Percentiles rank a stretch among this genome's conserved stretches.
These are phyloP conservation scores for Gadopsis bispinosus DNA, from an alignment of 2,797 vertebrate genomes.

Conservation along the genomic window DNA sequence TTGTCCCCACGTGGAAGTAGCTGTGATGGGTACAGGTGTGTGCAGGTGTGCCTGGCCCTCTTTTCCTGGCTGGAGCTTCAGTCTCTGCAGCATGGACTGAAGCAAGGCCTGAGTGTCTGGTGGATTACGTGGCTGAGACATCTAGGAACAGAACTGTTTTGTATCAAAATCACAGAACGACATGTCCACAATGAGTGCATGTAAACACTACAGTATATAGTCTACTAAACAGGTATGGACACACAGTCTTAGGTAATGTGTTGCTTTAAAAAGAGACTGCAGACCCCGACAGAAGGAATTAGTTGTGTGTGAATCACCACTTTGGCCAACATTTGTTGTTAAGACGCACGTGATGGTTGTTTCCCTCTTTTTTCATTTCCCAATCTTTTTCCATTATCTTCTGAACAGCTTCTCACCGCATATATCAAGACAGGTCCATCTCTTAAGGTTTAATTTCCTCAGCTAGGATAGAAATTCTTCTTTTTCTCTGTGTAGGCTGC, in stretches of 20 bases:
- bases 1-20: constrained; percentile 15
- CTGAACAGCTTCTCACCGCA: constrained; percentile 12
- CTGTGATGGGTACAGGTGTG: constrained; percentile 2
- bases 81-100: constrained; percentile 87
- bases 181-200: constrained; percentile 1
- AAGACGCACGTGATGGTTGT: constrained; percentile 18
- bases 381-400: constrained; percentile 42
- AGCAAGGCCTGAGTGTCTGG: constrained; percentile 79
- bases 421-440: constrained; percentile 24
- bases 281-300: constrained; percentile 9
- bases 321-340: constrained; percentile 22
- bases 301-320: constrained; percentile 19
- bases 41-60: constrained; percentile 39
- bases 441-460: constrained; percentile 22
- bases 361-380: constrained; percentile 33
- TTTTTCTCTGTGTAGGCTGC: constrained; percentile 3
- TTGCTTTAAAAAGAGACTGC: background rate
- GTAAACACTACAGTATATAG: constrained; percentile 7
- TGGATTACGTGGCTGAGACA: constrained; percentile 78
- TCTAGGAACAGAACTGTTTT: constrained; percentile 58
- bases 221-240: background rate
- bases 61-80: constrained; percentile 77
- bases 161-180: constrained; percentile 36
- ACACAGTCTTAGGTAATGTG: constrained; percentile 8
- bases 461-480: constrained; percentile 1